Evolutionary conservation across 2,797 vertebrate species (phyloP).

Genomic region (Lagocephalus sceleratus): DNA sequence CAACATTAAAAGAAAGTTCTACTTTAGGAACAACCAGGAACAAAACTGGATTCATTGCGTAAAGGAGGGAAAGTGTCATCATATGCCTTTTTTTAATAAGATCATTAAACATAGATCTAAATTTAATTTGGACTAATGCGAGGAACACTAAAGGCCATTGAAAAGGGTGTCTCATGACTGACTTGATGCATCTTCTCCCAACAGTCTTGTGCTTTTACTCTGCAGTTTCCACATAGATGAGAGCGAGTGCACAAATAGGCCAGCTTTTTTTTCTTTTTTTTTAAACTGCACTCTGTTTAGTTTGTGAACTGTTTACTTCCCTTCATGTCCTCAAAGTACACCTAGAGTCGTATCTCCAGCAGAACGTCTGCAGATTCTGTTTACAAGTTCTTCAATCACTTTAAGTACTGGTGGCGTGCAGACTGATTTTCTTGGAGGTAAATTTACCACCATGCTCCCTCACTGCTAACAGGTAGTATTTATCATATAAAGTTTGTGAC

Average conservation of each 20-base stretch:
- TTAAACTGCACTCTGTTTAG: slow-evolving; percentile 43
- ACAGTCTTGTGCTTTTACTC: slow-evolving; percentile 76
- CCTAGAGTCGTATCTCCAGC: slow-evolving; percentile 63
- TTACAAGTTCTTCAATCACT: slow-evolving; percentile 67
- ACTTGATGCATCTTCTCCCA: slow-evolving; percentile 63
- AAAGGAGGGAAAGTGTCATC: slow-evolving; percentile 60
- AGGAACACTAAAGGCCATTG: slow-evolving; percentile 76
- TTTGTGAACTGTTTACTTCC: slow-evolving; percentile 58
- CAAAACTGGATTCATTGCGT: slow-evolving; percentile 50
- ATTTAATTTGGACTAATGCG: slow-evolving; percentile 74
- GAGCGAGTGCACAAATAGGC: slow-evolving; percentile 37
- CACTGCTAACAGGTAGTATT: slow-evolving; percentile 53
- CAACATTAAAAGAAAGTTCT: slow-evolving; percentile 25
- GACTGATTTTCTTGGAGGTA: slow-evolving; percentile 63
- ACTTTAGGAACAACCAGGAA: slow-evolving; percentile 33
- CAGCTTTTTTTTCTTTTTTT: slow-evolving; percentile 22
- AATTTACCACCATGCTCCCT: slow-evolving; percentile 44
- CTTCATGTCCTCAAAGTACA: slow-evolving; percentile 48
- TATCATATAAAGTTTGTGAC: slow-evolving; percentile 65
- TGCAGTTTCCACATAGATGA: slow-evolving; percentile 53
- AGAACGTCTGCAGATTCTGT: slow-evolving; percentile 63
- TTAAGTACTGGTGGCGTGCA: slow-evolving; percentile 57
- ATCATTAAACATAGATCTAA: slow-evolving; percentile 74
- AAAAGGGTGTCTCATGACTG: slow-evolving; percentile 75
- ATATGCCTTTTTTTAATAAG: slow-evolving; percentile 67